Conservation (phyloP, 2,113 vertebrate genomes). For the Procavia capensis region DNA sequence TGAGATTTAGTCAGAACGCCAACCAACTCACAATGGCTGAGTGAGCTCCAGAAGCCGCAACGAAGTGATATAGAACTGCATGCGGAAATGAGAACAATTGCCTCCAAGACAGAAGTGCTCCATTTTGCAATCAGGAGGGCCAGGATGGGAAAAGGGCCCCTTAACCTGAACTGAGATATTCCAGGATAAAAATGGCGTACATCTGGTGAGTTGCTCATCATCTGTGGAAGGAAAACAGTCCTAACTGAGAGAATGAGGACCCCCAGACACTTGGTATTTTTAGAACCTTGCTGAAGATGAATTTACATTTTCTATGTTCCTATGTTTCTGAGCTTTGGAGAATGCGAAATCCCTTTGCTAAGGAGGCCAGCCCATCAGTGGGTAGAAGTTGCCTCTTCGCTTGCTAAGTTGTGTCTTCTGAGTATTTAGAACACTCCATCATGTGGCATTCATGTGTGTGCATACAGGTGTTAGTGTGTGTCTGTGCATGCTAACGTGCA, state of each 20-base stretch:
- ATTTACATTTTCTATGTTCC: fast-evolving
- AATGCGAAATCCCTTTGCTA: fast-evolving
- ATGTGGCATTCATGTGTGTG: too few relatives aligned
- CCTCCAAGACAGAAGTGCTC: slow-evolving; percentile 61
- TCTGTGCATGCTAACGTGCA: not conserved
- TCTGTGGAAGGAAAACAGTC: not conserved
- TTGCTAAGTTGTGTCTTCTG: not conserved
- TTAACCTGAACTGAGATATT: not conserved
- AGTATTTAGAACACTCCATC: fast-evolving
- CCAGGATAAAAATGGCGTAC: not conserved
- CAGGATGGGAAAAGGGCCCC: not conserved
- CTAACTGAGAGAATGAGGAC: fast-evolving
- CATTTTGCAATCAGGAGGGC: slow-evolving; percentile 56
- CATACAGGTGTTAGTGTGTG: too few relatives aligned
- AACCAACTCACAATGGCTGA: slow-evolving; percentile 53
- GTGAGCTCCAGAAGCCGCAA: not conserved
- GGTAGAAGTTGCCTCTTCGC: fast-evolving
- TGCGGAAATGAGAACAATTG: slow-evolving; percentile 61
- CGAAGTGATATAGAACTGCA: not conserved
- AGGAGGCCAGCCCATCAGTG: not conserved
- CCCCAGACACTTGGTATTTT: fast-evolving
- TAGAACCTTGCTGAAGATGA: not conserved
- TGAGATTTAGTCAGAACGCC: not conserved
- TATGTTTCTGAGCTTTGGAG: fast-evolving
- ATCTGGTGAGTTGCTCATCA: not conserved